Conservation (phyloP, 2,113 vertebrate species). For the Prunella himalayana region DNA sequence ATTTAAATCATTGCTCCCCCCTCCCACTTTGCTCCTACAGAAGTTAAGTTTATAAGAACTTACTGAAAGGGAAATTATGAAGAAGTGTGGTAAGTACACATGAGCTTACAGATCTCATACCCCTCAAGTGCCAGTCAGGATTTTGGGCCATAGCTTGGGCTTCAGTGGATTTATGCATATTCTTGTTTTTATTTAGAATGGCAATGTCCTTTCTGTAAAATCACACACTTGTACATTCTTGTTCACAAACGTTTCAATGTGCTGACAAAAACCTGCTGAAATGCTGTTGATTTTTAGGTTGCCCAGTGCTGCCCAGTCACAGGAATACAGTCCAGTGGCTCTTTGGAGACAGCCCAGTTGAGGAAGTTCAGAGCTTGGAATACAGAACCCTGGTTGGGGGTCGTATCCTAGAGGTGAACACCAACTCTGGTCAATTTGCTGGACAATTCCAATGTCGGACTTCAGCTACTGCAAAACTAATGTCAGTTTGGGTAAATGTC, state of each 20-base stretch:
- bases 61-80: background rate
- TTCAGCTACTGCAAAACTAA: constrained; percentile 51
- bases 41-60: background rate
- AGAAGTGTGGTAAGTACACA: background rate
- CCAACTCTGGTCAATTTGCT: constrained; percentile 62
- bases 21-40: background rate
- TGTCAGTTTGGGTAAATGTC: constrained; percentile 78
- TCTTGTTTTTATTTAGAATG: background rate
- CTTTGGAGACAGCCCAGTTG: constrained; percentile 68
- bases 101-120: background rate
- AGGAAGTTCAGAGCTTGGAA: constrained; percentile 51
- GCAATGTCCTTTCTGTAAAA: background rate
- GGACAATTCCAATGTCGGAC: constrained; percentile 75
- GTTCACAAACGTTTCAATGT: background rate
- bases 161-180: background rate
- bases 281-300: constrained; percentile 52
- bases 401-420: constrained; percentile 80
- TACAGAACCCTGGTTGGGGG: constrained; percentile 71
- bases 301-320: constrained; percentile 69
- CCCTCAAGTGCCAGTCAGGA: background rate
- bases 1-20: background rate
- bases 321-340: constrained; percentile 73
- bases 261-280: background rate
- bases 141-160: background rate
- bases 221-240: accelerated